Evolutionary conservation across 2,113 vertebrate genomes (phyloP).

Genomic region (Lagenorhynchus albirostris): DNA sequence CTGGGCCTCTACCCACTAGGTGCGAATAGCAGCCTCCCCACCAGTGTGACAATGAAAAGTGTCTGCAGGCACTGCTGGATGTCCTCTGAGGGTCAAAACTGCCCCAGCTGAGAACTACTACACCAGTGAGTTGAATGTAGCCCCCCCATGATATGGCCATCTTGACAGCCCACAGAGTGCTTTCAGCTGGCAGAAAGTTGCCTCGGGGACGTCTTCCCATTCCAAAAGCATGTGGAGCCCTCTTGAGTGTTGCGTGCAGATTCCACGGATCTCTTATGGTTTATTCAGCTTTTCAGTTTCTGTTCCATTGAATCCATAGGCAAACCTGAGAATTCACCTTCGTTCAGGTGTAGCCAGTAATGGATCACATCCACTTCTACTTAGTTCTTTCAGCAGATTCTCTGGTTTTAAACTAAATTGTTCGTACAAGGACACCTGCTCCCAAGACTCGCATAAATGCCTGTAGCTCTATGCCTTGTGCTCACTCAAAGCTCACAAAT

Average conservation of each 20-base stretch:
- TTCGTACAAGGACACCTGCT: neutral
- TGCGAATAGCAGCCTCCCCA: neutral
- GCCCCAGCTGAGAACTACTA: neutral
- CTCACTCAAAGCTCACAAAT: neutral
- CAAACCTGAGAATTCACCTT: neutral
- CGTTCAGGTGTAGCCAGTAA: neutral
- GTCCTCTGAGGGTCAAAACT: neutral
- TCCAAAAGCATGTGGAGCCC: neutral
- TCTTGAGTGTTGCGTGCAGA: neutral
- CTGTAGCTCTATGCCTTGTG: neutral
- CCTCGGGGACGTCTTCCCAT: neutral
- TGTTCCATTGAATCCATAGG: neutral
- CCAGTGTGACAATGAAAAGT: neutral
- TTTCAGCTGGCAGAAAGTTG: neutral
- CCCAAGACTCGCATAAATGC: neutral
- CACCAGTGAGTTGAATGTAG: neutral
- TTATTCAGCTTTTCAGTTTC: neutral
- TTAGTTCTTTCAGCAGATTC: neutral
- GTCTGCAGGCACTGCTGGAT: neutral
- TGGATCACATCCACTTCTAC: neutral
- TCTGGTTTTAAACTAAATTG: conserved; percentile 22
- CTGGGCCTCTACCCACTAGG: neutral
- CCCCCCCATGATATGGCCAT: neutral
- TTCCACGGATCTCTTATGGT: neutral
- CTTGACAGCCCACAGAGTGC: neutral